Evolutionary conservation across 2,888 invertebrate genomes (phyloP), one percentile per base, ranked within the genome.

Genomic region (Trichopoda pennipes): DNA sequence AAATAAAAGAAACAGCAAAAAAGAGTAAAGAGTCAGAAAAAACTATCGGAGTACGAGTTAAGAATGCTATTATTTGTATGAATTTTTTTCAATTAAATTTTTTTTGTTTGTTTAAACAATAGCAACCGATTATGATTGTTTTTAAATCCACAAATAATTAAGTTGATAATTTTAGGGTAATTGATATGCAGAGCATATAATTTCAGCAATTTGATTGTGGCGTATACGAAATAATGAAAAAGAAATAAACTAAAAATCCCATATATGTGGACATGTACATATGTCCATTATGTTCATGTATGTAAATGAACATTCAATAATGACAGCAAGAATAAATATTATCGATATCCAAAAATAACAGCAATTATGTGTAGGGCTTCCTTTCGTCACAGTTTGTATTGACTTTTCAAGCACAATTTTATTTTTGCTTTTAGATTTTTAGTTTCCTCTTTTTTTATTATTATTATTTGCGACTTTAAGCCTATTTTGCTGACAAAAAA

Each of bases 291-390:
- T 72, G 35, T 61, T 63, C n/a, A 55, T 75, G 21, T 35, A 35
- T 69, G 28, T 28, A n/a, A n/a, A n/a, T n/a, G n/a, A n/a, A 28
- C 28, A 44, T 44, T 17, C 61, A 35, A 55, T 56, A 47, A 56
- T 16, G 63, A 21, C 21, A 53, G 12, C 51, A 78, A 78, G 7
- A 63, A 58, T 21, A 66, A 28, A 35, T 12, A 66, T 60, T 60
- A 55, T 61, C 60, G 47, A 73, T 53, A 73, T 73, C 66, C 78
- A 70, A 77, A 79, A 79, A 79, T 73, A 73, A 68, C 60, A 73
- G 38, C 79, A 73, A 73, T 56, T 69, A 53, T 79, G 55, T 82
- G 23, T 82, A 79, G 28, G 82, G 82, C 82, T 82, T 82, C 82
- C 64, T 72, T 75, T 82, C 79, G 75, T 82, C 82, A 79, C 70